Conservation (phyloP, 2,797 vertebrate species). For the Pempheris klunzingeri region DNA sequence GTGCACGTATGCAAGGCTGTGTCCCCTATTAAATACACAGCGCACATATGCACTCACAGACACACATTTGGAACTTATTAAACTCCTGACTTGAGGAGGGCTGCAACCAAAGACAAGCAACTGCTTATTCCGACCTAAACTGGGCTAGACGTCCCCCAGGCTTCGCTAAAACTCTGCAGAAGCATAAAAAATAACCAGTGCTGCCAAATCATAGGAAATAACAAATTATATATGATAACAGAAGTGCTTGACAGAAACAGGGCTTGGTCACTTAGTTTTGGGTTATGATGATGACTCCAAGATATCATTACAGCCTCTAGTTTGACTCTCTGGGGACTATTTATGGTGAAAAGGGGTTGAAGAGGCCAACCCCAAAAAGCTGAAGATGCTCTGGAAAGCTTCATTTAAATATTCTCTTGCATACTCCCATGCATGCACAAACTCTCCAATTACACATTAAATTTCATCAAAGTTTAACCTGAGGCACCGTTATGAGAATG, state of each 20-base stretch:
- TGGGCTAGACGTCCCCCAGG: conserved; percentile 53
- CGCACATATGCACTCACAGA: conserved; percentile 32
- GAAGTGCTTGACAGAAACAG: conserved; percentile 58
- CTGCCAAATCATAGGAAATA: conserved; percentile 64
- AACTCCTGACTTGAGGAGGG: conserved; percentile 70
- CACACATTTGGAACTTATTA: conserved; percentile 82
- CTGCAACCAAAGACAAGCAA: conserved; percentile 60
- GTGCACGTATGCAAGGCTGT: conserved; percentile 71
- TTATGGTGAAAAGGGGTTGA: conserved; percentile 51
- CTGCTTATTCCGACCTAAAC: conserved; percentile 47
- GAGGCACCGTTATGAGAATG: conserved; percentile 49
- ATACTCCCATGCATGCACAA: conserved; percentile 6
- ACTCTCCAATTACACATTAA: not conserved
- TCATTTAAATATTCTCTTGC: conserved; percentile 26
- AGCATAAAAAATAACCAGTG: conserved; percentile 7
- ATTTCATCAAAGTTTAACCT: conserved; percentile 19
- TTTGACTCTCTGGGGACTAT: conserved; percentile 45
- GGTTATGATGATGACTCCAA: conserved; percentile 43
- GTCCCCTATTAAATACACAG: conserved; percentile 38
- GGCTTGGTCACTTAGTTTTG: conserved; percentile 27
- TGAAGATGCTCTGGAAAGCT: conserved; percentile 36
- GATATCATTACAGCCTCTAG: conserved; percentile 59
- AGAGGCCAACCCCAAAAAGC: conserved; percentile 24
- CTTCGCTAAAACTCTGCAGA: conserved; percentile 27
- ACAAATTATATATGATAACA: conserved; percentile 61